Conservation (phyloP, 2,113 vertebrate genomes). For the Phrynocephalus versicolor region DNA sequence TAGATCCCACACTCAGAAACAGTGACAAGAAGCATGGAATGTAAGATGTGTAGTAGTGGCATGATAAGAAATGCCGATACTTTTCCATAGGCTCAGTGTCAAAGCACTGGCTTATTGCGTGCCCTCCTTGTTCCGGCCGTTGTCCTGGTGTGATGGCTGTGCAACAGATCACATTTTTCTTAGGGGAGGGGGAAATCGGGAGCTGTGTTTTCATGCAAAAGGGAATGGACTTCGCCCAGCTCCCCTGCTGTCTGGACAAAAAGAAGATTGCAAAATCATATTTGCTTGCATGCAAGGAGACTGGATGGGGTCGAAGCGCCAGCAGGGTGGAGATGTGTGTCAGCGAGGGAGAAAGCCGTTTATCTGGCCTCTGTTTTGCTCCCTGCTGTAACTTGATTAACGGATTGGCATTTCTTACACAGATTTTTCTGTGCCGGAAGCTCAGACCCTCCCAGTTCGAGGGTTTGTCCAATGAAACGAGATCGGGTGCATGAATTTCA, state of each 20-base stretch:
- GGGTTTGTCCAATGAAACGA: neutral
- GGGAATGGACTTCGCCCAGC: slow-evolving; percentile 59
- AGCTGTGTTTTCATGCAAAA: slow-evolving; percentile 49
- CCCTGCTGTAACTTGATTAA: neutral
- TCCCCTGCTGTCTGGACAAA: slow-evolving; percentile 60
- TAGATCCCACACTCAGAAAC: slow-evolving; percentile 48
- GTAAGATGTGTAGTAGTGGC: too few species aligned
- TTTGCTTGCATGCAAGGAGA: neutral
- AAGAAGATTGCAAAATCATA: slow-evolving; percentile 60
- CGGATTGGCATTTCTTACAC: neutral
- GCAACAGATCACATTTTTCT: slow-evolving; percentile 59
- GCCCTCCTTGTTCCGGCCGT: neutral
- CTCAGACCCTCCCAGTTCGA: neutral
- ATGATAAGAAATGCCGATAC: slow-evolving; percentile 17
- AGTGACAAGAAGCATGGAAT: slow-evolving; percentile 41
- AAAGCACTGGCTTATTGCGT: slow-evolving; percentile 52
- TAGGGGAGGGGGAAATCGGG: slow-evolving; percentile 50
- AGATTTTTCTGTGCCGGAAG: neutral
- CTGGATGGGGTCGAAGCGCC: neutral
- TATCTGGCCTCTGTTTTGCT: neutral
- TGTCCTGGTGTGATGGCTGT: slow-evolving; percentile 45
- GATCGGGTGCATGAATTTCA: neutral
- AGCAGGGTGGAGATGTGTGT: too few species aligned
- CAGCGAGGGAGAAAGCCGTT: neutral
- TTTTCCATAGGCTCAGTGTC: slow-evolving; percentile 56